Evolutionary conservation across 2,888 invertebrate species (phyloP).

Genomic region (Agriopis aurantiaria): DNA sequence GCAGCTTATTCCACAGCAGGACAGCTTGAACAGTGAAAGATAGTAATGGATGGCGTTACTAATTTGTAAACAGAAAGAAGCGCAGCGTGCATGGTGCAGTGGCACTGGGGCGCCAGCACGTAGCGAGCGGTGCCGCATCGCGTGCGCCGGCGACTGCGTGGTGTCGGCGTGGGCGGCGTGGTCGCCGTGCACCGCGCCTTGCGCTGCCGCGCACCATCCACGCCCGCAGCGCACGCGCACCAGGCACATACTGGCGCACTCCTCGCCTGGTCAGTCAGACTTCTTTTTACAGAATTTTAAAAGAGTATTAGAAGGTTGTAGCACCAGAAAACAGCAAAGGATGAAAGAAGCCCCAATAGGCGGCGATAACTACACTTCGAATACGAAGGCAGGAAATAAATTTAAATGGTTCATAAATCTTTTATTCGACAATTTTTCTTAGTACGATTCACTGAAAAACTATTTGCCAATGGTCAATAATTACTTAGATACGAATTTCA

Average conservation of each 20-base stretch:
- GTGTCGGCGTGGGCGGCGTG: constrained; percentile 88
- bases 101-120: constrained; percentile 78
- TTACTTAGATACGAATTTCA: no score
- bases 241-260: constrained; percentile 29
- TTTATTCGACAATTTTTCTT: no score
- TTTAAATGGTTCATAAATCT: no score
- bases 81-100: constrained; percentile 83
- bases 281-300: background rate
- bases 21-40: no score
- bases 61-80: constrained; percentile 71
- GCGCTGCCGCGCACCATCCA: constrained; percentile 64
- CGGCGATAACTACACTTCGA: no score
- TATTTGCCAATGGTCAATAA: no score
- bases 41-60: background rate
- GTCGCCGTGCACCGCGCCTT: constrained; percentile 80
- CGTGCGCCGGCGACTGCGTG: constrained; percentile 90
- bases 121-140: constrained; percentile 87
- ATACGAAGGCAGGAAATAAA: no score
- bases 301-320: background rate
- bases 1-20: no score
- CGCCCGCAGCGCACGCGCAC: constrained; percentile 63
- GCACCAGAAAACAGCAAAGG: no score
- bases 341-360: no score
- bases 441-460: no score
- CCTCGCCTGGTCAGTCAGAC: constrained; percentile 69